Evolutionary conservation across 2,797 vertebrate genomes (phyloP).

Genomic region (Thunnus albacares): DNA sequence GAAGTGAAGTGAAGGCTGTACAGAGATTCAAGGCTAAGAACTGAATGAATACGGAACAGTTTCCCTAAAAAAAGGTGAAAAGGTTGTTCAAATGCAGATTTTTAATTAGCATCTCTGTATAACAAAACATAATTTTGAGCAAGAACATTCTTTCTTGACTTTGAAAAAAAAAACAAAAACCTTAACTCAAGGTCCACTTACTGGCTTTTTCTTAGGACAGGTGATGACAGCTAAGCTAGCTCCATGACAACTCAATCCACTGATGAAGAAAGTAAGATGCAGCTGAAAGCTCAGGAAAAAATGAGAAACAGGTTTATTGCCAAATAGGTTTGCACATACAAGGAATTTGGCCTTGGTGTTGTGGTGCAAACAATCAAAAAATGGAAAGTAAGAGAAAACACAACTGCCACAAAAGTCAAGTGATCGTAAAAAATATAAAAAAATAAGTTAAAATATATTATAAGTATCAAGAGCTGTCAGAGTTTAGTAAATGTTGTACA

Average conservation of each 20-base stretch:
- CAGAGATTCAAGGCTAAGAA: conserved; percentile 4
- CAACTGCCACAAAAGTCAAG: no score
- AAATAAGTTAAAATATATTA: no score
- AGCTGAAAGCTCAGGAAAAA: neutral
- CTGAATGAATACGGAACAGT: neutral
- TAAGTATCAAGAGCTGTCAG: no score
- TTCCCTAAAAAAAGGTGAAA: neutral
- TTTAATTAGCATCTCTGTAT: neutral
- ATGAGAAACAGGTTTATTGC: no score
- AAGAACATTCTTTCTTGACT: neutral
- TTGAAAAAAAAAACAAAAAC: neutral
- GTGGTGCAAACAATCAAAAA: no score
- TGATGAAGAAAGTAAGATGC: neutral
- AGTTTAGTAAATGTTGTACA: no score
- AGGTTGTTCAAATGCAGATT: neutral
- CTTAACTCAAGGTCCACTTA: neutral
- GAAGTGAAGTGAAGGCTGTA: neutral
- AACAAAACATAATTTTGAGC: conserved; percentile 1
- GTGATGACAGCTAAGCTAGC: neutral
- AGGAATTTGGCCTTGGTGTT: no score
- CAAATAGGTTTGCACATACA: no score
- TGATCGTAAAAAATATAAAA: no score
- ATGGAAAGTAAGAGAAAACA: no score
- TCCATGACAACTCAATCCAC: neutral
- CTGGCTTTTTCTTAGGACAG: neutral